Evolutionary conservation across 2,113 vertebrate genomes (phyloP), one percentile per base, ranked within the genome.

Genomic region (Tiliqua scincoides): DNA sequence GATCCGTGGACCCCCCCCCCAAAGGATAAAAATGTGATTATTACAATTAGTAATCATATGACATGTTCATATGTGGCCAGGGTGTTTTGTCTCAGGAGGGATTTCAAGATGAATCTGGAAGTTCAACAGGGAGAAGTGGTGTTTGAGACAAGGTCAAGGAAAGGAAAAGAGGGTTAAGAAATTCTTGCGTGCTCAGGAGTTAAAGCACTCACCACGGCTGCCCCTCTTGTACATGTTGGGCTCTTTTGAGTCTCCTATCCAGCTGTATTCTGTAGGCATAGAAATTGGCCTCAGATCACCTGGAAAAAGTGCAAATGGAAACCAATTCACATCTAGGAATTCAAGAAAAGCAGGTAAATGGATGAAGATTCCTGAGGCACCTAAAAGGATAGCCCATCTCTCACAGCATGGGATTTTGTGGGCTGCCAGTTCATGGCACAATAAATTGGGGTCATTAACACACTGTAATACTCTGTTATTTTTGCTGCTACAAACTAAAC

Each of bases 211-310:
- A 99, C 98, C 97, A 97, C 96, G 96, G 93, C 96, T 97, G 88
- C 97, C 97, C 93, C 97, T 97, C 91, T 98, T 97, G 93, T 97
- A 96, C 94, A 96, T 89, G 87, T 96, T 96, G 90, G 97, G 97
- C 87, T 98, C 97, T 94, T 98, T 97, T 89, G 96, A 91, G 92
- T 98, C 97, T 84, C 96, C 97, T 93, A 97, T 96, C 97, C 97
- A 97, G 79, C 94, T 96, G 96, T 96, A 97, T 92, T 98, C 96
- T 52, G 97, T 95, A 54, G 97, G 96, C 96, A 98, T 97, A 40
- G 95, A 97, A 92, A 98, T 94, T 25, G 98, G 98, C 91, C 97
- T 98, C 95, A 98, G 94, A 94, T 98, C 98, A 95, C 97, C 98
- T 99, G 95, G 87, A 96, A 97, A 92, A 35, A 97, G 92, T 93